phyloP scores from a whole-genome alignment of 2,797 vertebrate species.

The Sebastes aleutianus region DNA sequence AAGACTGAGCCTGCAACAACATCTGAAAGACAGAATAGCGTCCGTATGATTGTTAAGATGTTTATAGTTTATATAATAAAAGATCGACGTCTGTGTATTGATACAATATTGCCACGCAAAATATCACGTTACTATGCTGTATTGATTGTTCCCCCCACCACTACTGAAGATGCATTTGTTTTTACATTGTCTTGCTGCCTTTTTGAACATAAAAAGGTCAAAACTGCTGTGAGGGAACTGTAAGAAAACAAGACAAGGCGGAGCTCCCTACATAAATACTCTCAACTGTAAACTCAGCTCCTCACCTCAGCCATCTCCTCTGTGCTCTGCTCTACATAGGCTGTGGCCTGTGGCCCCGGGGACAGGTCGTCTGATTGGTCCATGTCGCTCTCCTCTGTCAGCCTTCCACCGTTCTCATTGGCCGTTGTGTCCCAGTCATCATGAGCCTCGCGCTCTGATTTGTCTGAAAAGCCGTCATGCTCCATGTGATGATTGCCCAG shows the following conservation, averaged over 20 bases:
- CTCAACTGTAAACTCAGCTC: background rate
- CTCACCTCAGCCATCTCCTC: constrained; percentile 96
- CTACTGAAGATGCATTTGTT: background rate
- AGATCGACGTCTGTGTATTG: too few relatives aligned
- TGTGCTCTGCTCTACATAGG: constrained; percentile 89
- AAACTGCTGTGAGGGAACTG: background rate
- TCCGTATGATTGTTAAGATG: too few relatives aligned
- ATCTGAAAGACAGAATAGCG: too few relatives aligned
- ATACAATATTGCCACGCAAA: too few relatives aligned
- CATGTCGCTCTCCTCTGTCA: constrained; percentile 89
- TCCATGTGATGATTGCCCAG: constrained; percentile 88
- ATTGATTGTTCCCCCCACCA: rapidly evolving
- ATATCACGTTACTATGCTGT: too few relatives aligned
- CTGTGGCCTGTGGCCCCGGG: constrained; percentile 82
- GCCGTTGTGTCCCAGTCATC: constrained; percentile 89
- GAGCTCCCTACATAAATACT: background rate
- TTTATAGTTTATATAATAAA: too few relatives aligned
- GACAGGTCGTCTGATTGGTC: constrained; percentile 90
- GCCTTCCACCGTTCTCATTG: constrained; percentile 86
- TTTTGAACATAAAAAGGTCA: background rate
- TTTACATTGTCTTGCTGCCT: background rate
- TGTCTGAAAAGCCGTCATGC: constrained; percentile 92
- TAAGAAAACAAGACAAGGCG: background rate
- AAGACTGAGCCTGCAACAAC: too few relatives aligned
- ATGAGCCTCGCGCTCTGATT: constrained; percentile 88